Conservation (phyloP, 2,797 vertebrate species). For the Sciurus carolinensis region DNA sequence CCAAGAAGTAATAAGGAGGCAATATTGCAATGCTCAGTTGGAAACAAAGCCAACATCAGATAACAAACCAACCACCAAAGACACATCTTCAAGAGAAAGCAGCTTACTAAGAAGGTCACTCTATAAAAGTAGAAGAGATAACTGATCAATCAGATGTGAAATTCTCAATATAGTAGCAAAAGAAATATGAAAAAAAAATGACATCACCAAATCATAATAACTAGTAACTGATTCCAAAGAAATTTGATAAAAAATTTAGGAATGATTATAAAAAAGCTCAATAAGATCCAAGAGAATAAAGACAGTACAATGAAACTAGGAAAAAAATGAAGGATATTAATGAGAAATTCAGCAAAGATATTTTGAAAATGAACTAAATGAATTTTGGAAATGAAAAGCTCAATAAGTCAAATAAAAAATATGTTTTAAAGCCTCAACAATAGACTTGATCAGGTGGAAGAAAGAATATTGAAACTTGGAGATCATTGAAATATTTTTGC, state of each 20-base stretch:
- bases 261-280: neutral
- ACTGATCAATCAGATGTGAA: neutral
- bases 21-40: neutral
- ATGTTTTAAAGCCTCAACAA: neutral
- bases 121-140: neutral
- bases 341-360: neutral
- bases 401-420: neutral
- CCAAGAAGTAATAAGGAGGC: neutral
- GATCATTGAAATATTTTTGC: neutral
- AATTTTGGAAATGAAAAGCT: neutral
- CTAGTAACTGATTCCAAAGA: neutral
- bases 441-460: neutral
- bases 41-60: neutral
- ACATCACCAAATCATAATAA: neutral
- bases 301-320: no score
- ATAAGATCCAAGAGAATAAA: no score
- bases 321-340: no score
- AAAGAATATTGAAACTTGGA: neutral
- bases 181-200: neutral
- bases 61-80: neutral
- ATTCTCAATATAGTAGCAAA: neutral
- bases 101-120: neutral
- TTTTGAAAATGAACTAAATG: neutral
- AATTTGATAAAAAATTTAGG: no score
- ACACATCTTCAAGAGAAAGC: neutral